phyloP scores from a whole-genome alignment of 2,113 vertebrate genomes.

The Fregata magnificens region DNA sequence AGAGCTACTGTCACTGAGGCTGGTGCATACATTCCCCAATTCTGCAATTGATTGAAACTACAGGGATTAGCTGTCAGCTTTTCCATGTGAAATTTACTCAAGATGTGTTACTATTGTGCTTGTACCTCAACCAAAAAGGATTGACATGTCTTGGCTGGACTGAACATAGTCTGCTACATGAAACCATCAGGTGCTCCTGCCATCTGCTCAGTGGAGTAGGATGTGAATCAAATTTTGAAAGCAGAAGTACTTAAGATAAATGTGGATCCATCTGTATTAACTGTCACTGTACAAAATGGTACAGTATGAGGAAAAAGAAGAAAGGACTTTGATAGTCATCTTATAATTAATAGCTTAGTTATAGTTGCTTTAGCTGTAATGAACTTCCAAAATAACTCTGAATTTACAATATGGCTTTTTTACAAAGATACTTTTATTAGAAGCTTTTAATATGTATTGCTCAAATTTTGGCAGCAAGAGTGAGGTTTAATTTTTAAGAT shows the following conservation, averaged over 20 bases:
- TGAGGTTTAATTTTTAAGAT: neutral
- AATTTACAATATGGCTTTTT: neutral
- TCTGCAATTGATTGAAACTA: neutral
- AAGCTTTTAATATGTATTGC: neutral
- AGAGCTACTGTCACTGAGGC: neutral
- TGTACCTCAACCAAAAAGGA: neutral
- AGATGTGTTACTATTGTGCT: neutral
- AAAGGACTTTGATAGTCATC: neutral
- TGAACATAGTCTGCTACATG: neutral
- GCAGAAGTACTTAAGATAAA: slow-evolving; percentile 14
- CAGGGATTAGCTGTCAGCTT: neutral
- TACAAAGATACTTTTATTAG: neutral
- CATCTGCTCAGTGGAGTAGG: neutral
- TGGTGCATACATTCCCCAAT: neutral
- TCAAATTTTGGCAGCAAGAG: neutral
- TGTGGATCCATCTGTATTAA: neutral
- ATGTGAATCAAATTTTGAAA: slow-evolving; percentile 18
- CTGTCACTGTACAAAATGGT: neutral
- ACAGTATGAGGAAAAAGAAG: neutral
- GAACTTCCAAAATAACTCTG: neutral
- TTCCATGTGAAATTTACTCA: neutral
- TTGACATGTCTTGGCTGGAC: neutral
- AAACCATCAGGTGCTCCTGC: neutral
- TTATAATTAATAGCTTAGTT: neutral
- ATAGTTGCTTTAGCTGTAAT: neutral